Conservation (phyloP, 1,140 invertebrate genomes). For the Argopecten irradians region DNA sequence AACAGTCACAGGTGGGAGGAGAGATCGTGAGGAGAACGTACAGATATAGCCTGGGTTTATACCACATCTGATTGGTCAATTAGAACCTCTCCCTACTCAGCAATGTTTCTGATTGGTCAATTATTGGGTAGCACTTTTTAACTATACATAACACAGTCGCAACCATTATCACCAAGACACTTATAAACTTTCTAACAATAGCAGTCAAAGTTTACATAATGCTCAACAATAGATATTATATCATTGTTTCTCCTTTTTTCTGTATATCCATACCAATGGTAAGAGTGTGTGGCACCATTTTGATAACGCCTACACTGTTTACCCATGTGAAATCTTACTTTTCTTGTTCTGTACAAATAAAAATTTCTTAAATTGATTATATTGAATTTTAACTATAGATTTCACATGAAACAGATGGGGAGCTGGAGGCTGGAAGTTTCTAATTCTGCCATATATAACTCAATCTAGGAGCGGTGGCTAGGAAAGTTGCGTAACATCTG, state of each 20-base stretch:
- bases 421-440: background rate
- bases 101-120: background rate
- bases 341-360: background rate
- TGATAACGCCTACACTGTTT: background rate
- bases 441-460: background rate
- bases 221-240: background rate
- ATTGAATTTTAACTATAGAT: background rate
- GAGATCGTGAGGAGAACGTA: background rate
- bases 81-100: background rate
- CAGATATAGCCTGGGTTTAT: background rate
- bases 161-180: background rate
- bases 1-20: background rate
- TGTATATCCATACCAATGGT: background rate
- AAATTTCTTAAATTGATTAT: background rate
- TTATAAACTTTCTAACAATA: background rate
- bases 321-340: background rate
- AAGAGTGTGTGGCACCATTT: background rate
- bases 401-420: background rate
- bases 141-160: background rate
- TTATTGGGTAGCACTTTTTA: background rate
- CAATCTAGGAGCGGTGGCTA: background rate
- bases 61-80: background rate
- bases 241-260: background rate
- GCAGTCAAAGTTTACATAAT: background rate
- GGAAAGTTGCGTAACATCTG: background rate